phyloP scores from a whole-genome alignment of 2,888 invertebrate genomes.

The Zele albiditarsus region DNA sequence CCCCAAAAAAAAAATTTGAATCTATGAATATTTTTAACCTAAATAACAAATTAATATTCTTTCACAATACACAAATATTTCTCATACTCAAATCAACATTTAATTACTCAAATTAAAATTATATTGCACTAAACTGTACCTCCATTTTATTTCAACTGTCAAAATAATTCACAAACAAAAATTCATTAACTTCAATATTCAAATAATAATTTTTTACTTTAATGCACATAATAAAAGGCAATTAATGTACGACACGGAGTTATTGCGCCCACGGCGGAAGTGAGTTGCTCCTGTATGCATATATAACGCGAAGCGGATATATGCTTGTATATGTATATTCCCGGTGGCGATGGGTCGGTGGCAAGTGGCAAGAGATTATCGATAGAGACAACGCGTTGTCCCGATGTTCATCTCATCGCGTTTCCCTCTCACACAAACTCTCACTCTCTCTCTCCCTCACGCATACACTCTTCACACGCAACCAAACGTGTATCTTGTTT shows the following conservation, averaged over 20 bases:
- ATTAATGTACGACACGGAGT: conserved; percentile 21
- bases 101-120: no score
- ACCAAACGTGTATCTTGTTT: not conserved
- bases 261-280: conserved; percentile 30
- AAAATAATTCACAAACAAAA: no score
- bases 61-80: no score
- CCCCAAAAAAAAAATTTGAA: no score
- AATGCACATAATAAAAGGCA: not conserved
- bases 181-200: no score
- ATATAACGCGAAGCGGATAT: conserved; percentile 33
- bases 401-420: conserved; percentile 18
- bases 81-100: no score
- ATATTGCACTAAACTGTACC: no score
- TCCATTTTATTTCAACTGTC: no score
- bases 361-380: conserved; percentile 19
- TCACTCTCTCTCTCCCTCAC: no score
- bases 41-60: no score
- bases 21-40: no score
- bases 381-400: conserved; percentile 29
- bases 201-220: no score
- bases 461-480: not conserved
- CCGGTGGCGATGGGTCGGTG: not conserved
- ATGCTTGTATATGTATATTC: conserved; percentile 3
- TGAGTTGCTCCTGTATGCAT: conserved; percentile 31
- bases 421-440: not conserved